A percentile compares a stretch with the other conserved stretches of the same genome.
These are phyloP conservation scores for Volucella inanis DNA, from an alignment of 2,888 invertebrate species.

Conservation along the genomic window DNA sequence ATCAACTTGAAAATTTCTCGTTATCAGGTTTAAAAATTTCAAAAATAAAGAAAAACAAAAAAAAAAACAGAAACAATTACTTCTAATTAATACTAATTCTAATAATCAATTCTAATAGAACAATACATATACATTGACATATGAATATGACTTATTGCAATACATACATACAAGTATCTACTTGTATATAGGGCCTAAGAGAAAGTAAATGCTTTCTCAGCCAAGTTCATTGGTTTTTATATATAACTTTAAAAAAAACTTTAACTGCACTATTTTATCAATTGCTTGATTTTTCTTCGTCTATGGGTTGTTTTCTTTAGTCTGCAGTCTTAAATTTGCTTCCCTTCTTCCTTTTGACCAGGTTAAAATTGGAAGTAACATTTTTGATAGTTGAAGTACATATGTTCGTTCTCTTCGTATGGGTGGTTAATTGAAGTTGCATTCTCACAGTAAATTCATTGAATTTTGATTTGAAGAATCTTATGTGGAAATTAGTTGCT, in stretches of 20 bases:
- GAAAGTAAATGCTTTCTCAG: constrained; percentile 66
- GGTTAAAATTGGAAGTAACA: constrained; percentile 93
- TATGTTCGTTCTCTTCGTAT: constrained; percentile 91
- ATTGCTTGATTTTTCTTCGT: neutral
- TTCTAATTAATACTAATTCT: too few relatives aligned
- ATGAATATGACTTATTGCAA: constrained; percentile 42
- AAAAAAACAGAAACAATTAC: constrained; percentile 7
- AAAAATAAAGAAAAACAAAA: constrained; percentile 24
- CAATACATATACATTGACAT: constrained; percentile 1
- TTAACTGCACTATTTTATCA: constrained; percentile 18
- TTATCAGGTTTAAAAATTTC: constrained; percentile 41
- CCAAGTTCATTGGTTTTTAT: constrained; percentile 36
- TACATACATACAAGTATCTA: constrained; percentile 25
- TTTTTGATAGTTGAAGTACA: constrained; percentile 88
- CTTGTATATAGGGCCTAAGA: constrained; percentile 20
- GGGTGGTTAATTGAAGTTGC: constrained; percentile 86
- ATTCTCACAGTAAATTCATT: constrained; percentile 90
- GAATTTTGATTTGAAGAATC: constrained; percentile 95
- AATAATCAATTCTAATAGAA: too few relatives aligned
- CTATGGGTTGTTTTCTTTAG: neutral
- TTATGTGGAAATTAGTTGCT: constrained; percentile 88
- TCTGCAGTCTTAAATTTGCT: constrained; percentile 70
- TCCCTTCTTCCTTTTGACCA: constrained; percentile 84
- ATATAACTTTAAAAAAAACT: constrained; percentile 2
- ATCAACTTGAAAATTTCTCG: constrained; percentile 47